Evolutionary conservation across 92 coral and sea anemone genomes (phyloP), one percentile per base, ranked within the genome.

Genomic region (Porites lobata): DNA sequence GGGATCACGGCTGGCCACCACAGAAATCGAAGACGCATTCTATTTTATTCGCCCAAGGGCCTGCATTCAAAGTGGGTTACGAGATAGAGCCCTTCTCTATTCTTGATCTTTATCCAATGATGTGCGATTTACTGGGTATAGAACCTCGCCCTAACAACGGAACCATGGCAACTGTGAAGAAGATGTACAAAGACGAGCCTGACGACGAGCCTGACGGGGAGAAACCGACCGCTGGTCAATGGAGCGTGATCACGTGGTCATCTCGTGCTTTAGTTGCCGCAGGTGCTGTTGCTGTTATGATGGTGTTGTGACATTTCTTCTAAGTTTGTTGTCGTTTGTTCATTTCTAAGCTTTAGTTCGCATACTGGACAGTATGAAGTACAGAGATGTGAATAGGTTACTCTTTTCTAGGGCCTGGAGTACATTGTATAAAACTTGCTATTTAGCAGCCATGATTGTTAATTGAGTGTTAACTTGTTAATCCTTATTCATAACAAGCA

Each of bases 21-120:
- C 74, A 77, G 50, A 85, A 85, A 63, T 79, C 72, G 9, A 87
- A 88, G 8, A 81, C 84, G 65, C 65, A 90, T 85, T 88, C 98
- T 7, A 92, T 96, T 24, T 93, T 96, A 76, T 92, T 81, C 71
- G 99, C 96, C 64, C 95, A 91, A 69, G 99, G 99, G 20, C 99
- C 99, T 9, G 96, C 96, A 14, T 96, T 96, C 68, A 88, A 91
- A 78, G 89, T 85, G 84, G 96, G 88, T 22, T 93, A 88, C 81
- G 81, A 89, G 65, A 70, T 95, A 50, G 88, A 89, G 54, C 93
- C 92, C 13, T 94, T 96, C 63, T 79, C 91, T n/a, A 87, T 88
- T 53, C 86, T 95, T 10, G 95, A 96, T 72, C 81, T 96, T 21
- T 96, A 96, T 78, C 92, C 96, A 14, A 71, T 96, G 92, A 90